Evolutionary conservation across 2,797 vertebrate species (phyloP), one percentile per base, ranked within the genome.

Genomic region (Psittacula echo): DNA sequence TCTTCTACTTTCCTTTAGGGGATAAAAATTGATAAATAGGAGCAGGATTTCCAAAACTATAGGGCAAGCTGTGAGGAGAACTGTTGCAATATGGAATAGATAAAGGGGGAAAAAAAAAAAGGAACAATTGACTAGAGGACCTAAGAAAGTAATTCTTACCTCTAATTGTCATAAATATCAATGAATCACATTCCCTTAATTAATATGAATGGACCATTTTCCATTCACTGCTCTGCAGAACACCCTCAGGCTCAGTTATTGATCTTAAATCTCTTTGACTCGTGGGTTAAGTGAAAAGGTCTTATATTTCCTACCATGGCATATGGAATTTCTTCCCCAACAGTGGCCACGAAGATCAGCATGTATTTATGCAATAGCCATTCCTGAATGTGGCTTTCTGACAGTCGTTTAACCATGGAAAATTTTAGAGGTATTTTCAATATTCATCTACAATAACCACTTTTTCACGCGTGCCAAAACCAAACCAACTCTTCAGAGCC

Each of bases 61-160:
- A 41, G 62, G 61, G 68, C 15, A 29, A 71, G 23, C 34, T 88
- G 17, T 3, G 3, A 78, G 45, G 53, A 58, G 26, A 91, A 24
- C 8, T 50, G 16, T 39, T 88, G 34, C 32, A 56, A n/a, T 42
- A 20, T 19, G 37, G n/a, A 73, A 89, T 75, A 82, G 29, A 41
- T 0, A 11, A 5, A 9, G 13, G 8, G 1, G 0, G 11, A 39
- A 39, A 37, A 39, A 39, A 6, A 32, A 62, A 47, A 1, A 65
- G 34, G 56, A 58, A 16, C 11, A 47, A 34, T 16, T 70, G 23
- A 58, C 45, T 13, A 44, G 6, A 29, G 7, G 20, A 50, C 17
- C 29, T 65, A 29, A 70, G 50, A 73, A 72, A 67, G 47, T 5
- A 17, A 1, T 37, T 77, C 72, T 87, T 50, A 20, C 62, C 32